These are phyloP conservation scores for Psix sp. DNA, from an alignment of 1,140 invertebrate genomes.

Conservation along the genomic window DNA sequence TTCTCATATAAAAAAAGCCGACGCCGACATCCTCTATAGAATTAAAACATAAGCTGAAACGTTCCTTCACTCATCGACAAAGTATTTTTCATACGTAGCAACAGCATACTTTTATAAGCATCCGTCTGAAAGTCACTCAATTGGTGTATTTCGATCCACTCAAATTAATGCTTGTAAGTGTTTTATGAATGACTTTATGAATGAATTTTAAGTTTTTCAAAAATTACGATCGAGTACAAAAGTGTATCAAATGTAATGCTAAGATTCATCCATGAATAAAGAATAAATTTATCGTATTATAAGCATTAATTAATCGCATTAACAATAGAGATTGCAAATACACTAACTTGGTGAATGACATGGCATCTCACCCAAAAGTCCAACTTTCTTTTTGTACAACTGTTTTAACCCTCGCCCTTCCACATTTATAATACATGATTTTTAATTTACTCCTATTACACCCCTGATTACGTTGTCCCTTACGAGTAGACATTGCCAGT, in stretches of 20 bases:
- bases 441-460: conserved; percentile 6
- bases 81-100: conserved; percentile 35
- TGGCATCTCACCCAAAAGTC: too few relatives aligned
- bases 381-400: too few relatives aligned
- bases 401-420: too few relatives aligned
- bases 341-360: conserved; percentile 1
- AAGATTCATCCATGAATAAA: conserved; percentile 3
- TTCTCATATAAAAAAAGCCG: too few relatives aligned
- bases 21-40: conserved; percentile 28
- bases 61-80: conserved; percentile 36
- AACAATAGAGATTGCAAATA: too few relatives aligned
- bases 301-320: conserved; percentile 3
- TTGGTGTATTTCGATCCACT: background rate
- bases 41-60: conserved; percentile 37
- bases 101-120: background rate
- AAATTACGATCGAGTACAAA: background rate
- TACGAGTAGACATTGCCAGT: conserved; percentile 55
- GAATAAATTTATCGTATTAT: conserved; percentile 2
- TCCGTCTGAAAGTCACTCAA: background rate
- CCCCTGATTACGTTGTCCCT: conserved; percentile 20
- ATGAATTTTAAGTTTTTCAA: background rate
- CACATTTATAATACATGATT: too few relatives aligned
- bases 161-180: background rate
- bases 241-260: background rate
- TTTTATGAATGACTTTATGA: background rate